Base-by-base conservation (phyloP, 1,140 invertebrate species). In the Heliconius hermathena region DNA sequence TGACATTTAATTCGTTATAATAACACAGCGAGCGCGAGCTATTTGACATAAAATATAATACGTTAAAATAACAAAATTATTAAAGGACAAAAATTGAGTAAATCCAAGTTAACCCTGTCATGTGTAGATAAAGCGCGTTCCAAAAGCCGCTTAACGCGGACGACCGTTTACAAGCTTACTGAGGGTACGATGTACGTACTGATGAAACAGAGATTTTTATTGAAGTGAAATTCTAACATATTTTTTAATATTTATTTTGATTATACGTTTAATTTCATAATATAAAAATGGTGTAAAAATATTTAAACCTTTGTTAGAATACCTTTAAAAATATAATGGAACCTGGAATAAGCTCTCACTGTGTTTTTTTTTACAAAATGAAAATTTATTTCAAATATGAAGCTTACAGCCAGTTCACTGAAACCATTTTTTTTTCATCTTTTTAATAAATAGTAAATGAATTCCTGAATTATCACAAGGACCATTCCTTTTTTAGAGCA, bases 121-220 rank as follows among this genome's bases (percentile, higher is more conserved):
- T 66, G 26, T 66, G 60, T 66, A 29, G 60, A 66, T 66, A 66
- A 66, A 66, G 60, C 60, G 22, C 60, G 3, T 66, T 29, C 26
- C 26, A 66, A 29, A 66, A 66, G 22, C 60, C 13, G 22, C 60
- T 66, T 66, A 66, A 29, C 26, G 22, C 26, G 13, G 22, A 26
- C 9, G 13, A 16, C 60, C 22, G 3, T 29, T 29, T 66, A 66
- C 60, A 5, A 66, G 60, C 22, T 66, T 66, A 66, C 60, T 29
- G 60, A 26, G 9, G 22, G 26, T 13, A 13, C 60, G 3, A n/a
- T n/a, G n/a, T n/a, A n/a, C n/a, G 22, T 57, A 57, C n/a, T 57
- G 54, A 57, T n/a, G n/a, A 57, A 57, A 52, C 18, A 52, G 54
- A 57, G n/a, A 57, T 26, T 29, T 66, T 66, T 66, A 66, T 60